Percentiles rank a stretch among this genome's conserved stretches.
Evolutionary conservation across 1,140 invertebrate species (phyloP).

Genomic region (Conus betulinus): DNA sequence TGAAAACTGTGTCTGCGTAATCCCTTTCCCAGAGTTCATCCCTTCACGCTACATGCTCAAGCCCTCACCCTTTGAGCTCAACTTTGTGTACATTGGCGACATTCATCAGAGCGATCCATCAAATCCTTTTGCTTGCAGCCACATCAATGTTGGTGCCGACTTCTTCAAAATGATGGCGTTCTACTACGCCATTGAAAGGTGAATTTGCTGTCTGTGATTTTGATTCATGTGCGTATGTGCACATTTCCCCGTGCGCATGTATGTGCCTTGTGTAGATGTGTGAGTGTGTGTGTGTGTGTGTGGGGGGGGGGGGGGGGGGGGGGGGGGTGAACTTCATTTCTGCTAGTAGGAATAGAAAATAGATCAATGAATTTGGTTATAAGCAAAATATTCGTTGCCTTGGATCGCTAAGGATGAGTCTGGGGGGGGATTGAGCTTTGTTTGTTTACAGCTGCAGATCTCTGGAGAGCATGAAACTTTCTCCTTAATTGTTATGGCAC

Average conservation of each 20-base stretch:
- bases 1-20: slow-evolving; percentile 50
- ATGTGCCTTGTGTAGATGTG: too few species aligned
- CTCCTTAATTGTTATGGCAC: too few species aligned
- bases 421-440: too few species aligned
- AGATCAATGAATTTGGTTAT: too few species aligned
- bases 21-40: slow-evolving; percentile 57
- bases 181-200: slow-evolving; percentile 28
- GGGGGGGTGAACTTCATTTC: not conserved
- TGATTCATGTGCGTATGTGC: not conserved
- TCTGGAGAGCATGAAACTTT: too few species aligned
- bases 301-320: too few species aligned
- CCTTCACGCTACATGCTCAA: slow-evolving; percentile 68
- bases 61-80: slow-evolving; percentile 58
- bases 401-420: too few species aligned
- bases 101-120: slow-evolving; percentile 59
- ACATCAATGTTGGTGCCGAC: slow-evolving; percentile 57
- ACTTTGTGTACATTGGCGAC: slow-evolving; percentile 66
- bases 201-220: too few species aligned
- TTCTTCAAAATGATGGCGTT: slow-evolving; percentile 71
- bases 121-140: slow-evolving; percentile 60
- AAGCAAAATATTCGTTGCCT: too few species aligned
- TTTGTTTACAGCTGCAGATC: too few species aligned
- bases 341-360: not conserved
- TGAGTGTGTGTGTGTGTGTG: too few species aligned
- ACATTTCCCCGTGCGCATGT: too few species aligned